A percentile compares a stretch with the other conserved stretches of the same genome.
phyloP scores from a whole-genome alignment of 1,140 invertebrate genomes.

The Magallana angulata region DNA sequence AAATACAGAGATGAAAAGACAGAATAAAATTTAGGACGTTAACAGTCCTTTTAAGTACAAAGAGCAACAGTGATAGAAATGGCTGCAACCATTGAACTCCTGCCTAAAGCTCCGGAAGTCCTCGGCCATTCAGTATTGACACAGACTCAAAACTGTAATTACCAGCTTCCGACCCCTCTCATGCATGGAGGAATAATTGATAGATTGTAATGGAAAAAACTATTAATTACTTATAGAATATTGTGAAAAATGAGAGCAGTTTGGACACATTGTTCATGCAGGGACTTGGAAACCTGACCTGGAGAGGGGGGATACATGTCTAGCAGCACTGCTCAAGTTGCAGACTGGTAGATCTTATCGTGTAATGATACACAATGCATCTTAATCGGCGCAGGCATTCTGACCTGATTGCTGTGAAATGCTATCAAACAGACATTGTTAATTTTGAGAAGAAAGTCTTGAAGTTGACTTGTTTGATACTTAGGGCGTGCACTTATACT shows the following conservation, averaged over 20 bases:
- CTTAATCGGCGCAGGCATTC: not conserved
- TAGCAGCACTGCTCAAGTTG: not conserved
- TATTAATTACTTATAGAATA: slow-evolving; percentile 6
- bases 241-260: slow-evolving; percentile 14
- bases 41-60: not conserved
- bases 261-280: slow-evolving; percentile 2
- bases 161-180: slow-evolving; percentile 29
- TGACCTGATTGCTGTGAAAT: not conserved
- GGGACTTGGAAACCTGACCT: not conserved
- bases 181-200: not conserved
- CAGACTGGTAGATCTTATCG: not conserved
- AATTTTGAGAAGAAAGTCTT: not conserved
- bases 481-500: not conserved
- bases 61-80: not conserved
- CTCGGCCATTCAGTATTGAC: slow-evolving; percentile 19
- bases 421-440: not conserved
- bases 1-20: too few relatives aligned
- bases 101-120: not conserved
- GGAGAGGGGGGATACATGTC: not conserved
- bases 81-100: not conserved
- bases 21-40: too few relatives aligned
- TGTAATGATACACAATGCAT: not conserved
- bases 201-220: slow-evolving; percentile 15
- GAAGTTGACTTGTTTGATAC: not conserved
- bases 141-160: slow-evolving; percentile 33